A percentile compares a stretch with the other conserved stretches of the same genome.
Evolutionary conservation across 64 coral and sea anemone species (phyloP).

Genomic region (Porites australiensis): DNA sequence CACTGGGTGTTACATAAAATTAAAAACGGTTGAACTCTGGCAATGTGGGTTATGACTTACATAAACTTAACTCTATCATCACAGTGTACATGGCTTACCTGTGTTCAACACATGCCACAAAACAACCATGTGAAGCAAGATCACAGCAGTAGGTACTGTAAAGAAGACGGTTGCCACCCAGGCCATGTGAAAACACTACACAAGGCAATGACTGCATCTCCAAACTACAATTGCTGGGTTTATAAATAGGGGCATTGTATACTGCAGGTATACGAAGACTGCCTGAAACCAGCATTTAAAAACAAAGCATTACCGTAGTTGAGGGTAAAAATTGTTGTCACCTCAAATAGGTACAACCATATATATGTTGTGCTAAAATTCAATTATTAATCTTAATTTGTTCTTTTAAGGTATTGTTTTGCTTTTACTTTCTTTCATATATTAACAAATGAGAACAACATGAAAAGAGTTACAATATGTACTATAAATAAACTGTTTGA

Average conservation of each 20-base stretch:
- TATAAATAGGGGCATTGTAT: conserved; percentile 63
- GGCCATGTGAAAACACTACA: conserved; percentile 94
- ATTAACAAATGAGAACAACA: no score
- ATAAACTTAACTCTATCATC: not conserved
- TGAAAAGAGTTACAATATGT: no score
- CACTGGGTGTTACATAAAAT: no score
- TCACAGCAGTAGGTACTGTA: conserved; percentile 90
- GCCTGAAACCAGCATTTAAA: conserved; percentile 44
- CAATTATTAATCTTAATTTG: no score
- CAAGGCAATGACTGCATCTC: conserved; percentile 75
- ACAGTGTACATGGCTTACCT: conserved; percentile 46
- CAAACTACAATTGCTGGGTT: not conserved
- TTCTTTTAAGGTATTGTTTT: no score
- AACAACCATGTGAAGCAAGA: conserved; percentile 87
- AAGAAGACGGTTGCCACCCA: conserved; percentile 82
- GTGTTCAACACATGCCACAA: conserved; percentile 95
- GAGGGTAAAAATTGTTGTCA: no score
- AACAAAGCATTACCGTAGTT: not conserved
- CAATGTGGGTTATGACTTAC: no score
- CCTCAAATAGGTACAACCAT: no score
- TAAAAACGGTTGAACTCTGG: no score
- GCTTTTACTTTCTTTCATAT: no score
- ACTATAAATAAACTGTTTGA: no score
- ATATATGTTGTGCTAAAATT: no score
- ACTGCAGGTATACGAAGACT: conserved; percentile 68